Evolutionary conservation across 1,140 invertebrate genomes (phyloP).

Genomic region (Tetragonula clypearis): DNA sequence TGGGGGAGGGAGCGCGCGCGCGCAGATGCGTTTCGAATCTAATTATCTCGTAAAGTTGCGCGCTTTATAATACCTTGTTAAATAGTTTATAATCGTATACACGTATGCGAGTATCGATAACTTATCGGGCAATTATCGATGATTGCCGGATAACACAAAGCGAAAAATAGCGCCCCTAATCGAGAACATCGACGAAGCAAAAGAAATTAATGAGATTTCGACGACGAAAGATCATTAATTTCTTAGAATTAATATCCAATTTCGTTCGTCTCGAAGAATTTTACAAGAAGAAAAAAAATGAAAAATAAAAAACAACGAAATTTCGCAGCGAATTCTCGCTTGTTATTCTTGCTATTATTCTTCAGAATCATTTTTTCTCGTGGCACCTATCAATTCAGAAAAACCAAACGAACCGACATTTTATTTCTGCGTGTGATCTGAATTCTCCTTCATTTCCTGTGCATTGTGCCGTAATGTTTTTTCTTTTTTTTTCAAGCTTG

Average conservation of each 20-base stretch:
- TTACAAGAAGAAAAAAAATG: too few species aligned
- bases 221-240: neutral
- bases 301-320: too few species aligned
- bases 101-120: neutral
- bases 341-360: too few species aligned
- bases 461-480: neutral
- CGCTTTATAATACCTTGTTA: constrained; percentile 17
- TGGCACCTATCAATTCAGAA: too few species aligned
- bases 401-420: too few species aligned
- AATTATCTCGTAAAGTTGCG: constrained; percentile 20
- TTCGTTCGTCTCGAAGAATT: neutral
- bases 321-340: too few species aligned
- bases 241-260: neutral
- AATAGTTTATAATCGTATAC: constrained; percentile 3
- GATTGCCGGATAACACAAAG: neutral
- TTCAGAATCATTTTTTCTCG: too few species aligned
- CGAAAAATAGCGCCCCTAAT: neutral
- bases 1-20: neutral
- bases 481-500: too few species aligned
- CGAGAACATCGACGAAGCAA: neutral
- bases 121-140: neutral
- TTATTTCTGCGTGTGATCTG: neutral
- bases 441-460: neutral
- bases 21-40: constrained; percentile 21
- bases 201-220: neutral